phyloP scores from a whole-genome alignment of 1,140 invertebrate genomes.

The Odontomachus brunneus region DNA sequence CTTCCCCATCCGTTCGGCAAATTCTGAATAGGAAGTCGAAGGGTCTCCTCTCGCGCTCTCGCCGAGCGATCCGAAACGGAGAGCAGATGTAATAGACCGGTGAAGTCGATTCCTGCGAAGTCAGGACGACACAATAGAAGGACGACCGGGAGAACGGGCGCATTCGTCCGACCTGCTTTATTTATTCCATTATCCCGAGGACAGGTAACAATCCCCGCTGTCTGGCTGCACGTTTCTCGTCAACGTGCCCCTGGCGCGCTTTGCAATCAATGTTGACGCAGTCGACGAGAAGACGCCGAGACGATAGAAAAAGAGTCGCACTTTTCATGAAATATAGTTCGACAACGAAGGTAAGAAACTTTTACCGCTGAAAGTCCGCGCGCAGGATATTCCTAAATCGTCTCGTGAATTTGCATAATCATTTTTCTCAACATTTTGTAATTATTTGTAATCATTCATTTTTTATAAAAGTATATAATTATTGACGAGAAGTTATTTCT shows the following conservation, averaged over 20 bases:
- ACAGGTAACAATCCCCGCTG: constrained; percentile 56
- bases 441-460: background rate
- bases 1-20: constrained; percentile 22
- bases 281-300: constrained; percentile 5
- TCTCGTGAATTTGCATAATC: background rate
- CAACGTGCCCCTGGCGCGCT: constrained; percentile 23
- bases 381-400: background rate
- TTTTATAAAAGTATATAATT: too few relatives aligned
- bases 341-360: too few relatives aligned
- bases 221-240: constrained; percentile 45
- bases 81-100: constrained; percentile 68
- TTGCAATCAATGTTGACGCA: constrained; percentile 49
- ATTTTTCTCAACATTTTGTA: background rate
- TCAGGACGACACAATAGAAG: constrained; percentile 65
- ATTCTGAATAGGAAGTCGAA: constrained; percentile 48
- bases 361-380: too few relatives aligned
- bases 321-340: background rate
- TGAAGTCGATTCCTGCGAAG: constrained; percentile 71
- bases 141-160: constrained; percentile 58
- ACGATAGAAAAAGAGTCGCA: background rate
- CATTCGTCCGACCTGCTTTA: constrained; percentile 64
- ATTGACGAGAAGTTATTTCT: too few relatives aligned
- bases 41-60: constrained; percentile 19
- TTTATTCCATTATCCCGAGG: constrained; percentile 71
- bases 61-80: constrained; percentile 44